Conservation (phyloP, 92 coral and sea anemone genomes). For the Bergia puertoricense region DNA sequence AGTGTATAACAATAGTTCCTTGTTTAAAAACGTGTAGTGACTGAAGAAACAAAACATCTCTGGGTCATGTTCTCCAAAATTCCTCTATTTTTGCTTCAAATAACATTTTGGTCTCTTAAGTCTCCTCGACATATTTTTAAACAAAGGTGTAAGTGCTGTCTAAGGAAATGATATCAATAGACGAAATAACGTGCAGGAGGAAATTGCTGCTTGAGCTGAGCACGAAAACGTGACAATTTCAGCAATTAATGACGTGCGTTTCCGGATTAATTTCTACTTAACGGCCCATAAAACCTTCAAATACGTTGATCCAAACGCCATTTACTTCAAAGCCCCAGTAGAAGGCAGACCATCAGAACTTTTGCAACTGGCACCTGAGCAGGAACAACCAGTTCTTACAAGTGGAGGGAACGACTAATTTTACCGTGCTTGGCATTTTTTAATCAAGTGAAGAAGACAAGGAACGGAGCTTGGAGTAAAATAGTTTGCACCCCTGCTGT, state of each 20-base stretch:
- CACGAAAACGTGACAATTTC: background rate
- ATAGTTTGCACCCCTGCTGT: too few relatives aligned
- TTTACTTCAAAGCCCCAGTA: background rate
- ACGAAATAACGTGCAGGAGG: background rate
- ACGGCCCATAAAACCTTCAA: background rate
- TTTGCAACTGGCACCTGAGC: background rate
- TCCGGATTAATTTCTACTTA: conserved; percentile 26
- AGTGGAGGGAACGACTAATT: background rate
- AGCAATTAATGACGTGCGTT: conserved; percentile 3
- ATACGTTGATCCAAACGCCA: background rate
- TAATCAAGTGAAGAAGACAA: background rate
- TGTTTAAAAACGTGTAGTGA: too few relatives aligned
- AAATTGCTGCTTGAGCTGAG: background rate
- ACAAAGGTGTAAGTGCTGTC: background rate
- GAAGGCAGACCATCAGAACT: background rate
- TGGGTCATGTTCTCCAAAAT: background rate
- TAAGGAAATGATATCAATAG: background rate
- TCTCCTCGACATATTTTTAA: background rate
- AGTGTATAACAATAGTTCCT: too few relatives aligned
- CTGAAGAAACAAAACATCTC: background rate
- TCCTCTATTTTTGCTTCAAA: background rate
- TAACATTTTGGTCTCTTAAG: background rate
- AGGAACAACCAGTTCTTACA: background rate
- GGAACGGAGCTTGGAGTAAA: too few relatives aligned
- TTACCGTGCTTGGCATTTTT: background rate